Evolutionary conservation across 2,888 invertebrate genomes (phyloP), one percentile per base, ranked within the genome.

Genomic region (Acrocera orbiculus): DNA sequence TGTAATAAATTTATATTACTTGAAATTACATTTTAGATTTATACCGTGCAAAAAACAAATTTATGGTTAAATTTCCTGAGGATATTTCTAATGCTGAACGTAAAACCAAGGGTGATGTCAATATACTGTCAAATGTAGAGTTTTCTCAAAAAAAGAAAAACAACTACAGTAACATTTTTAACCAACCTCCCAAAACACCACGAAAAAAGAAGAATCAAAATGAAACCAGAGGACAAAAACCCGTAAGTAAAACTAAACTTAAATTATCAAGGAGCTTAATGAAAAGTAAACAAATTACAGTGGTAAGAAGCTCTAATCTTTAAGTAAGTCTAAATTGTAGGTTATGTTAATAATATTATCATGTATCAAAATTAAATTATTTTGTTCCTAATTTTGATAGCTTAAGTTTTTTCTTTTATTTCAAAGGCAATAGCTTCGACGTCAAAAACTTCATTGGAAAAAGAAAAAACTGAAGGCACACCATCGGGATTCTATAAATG

Each of bases 41-140:
- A 58, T 68, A 61, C 47, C 63, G 73, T 46, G 62, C 27, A 25
- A 16, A 28, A 19, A 77, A 74, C 52, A 67, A 71, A 25, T 70
- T 66, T 42, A 77, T 82, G 76, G 72, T 76, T 42, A 82, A 82
- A 54, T 85, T 86, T 58, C 79, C 79, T 0, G 67, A 69, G 29
- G 85, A 85, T 57, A 69, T 86, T 3, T 64, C 69, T 34, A 67
- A 66, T 36, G 86, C 86, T 1, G 85, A 86, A 51, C 67, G 66
- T 29, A 64, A 72, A 36, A 73, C 77, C 3, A 69, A 70, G 16
- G 82, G 82, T 7, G 71, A 81, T 54, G 67, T 69, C 15, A 67
- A 75, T 43, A 80, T 82, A 42, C 55, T 81, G 26, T 64, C 66
- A 6, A 65, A 67, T 44, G 67, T 73, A 23, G 70, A 63, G 43